These are phyloP conservation scores for Umimayanthus kanabou DNA, from an alignment of 92 coral and sea anemone genomes.

Conservation along the genomic window DNA sequence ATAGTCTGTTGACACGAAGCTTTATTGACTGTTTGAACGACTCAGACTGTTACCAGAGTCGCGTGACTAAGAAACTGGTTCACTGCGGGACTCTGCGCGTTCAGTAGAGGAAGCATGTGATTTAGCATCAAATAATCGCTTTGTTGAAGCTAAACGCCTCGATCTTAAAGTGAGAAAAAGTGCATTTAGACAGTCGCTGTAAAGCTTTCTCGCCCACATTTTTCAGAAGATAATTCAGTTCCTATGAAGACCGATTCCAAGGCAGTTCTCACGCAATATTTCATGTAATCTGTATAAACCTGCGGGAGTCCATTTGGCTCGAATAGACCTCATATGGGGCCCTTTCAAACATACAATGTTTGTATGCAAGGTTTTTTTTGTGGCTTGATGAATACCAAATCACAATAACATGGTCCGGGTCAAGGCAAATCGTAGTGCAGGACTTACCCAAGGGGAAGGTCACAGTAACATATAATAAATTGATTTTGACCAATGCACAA, in stretches of 20 bases:
- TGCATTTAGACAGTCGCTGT: background rate
- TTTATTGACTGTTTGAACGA: slow-evolving; percentile 5
- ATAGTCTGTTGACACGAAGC: slow-evolving; percentile 20
- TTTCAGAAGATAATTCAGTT: slow-evolving; percentile 15
- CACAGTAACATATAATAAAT: background rate
- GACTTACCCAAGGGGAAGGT: slow-evolving; percentile 28
- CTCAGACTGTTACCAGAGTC: background rate
- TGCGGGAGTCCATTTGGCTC: slow-evolving; percentile 17
- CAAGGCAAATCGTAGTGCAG: slow-evolving; percentile 25
- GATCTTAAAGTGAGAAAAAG: background rate
- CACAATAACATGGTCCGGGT: slow-evolving; percentile 19
- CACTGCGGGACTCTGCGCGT: slow-evolving; percentile 10
- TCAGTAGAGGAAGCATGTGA: background rate
- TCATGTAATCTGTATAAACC: slow-evolving; percentile 17
- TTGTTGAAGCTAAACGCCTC: background rate
- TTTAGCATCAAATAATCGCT: background rate
- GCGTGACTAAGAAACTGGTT: slow-evolving; percentile 25
- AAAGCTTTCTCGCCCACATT: slow-evolving; percentile 25
- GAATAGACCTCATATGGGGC: slow-evolving; percentile 32
- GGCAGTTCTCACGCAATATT: slow-evolving; percentile 33
- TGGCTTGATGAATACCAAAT: slow-evolving; percentile 39
- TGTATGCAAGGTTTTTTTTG: slow-evolving; percentile 30
- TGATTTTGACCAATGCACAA: background rate
- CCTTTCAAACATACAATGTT: slow-evolving; percentile 43
- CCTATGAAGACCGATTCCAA: slow-evolving; percentile 6